Conservation (phyloP, 1,140 invertebrate genomes). For the Psix sp. region DNA sequence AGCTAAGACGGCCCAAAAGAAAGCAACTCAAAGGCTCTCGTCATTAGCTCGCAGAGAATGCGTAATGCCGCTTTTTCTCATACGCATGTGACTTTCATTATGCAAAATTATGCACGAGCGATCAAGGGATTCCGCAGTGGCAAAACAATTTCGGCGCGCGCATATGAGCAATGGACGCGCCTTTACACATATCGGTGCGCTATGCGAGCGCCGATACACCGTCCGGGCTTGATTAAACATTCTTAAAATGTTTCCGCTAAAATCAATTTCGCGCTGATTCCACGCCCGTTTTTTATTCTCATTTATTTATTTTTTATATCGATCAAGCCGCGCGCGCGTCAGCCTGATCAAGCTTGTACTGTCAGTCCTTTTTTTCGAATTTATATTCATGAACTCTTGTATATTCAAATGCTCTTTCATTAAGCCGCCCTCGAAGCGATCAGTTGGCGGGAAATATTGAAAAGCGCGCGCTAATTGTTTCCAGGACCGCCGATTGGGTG, state of each 20-base stretch:
- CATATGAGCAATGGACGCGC: constrained; percentile 24
- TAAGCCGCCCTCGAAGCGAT: constrained; percentile 15
- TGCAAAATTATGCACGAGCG: constrained; percentile 56
- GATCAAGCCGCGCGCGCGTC: constrained; percentile 14
- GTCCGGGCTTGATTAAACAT: background rate
- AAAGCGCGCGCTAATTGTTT: constrained; percentile 28
- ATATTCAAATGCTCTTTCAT: constrained; percentile 34
- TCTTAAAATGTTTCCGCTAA: constrained; percentile 1
- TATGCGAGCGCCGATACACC: background rate
- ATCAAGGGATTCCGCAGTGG: constrained; percentile 44
- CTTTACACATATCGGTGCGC: constrained; percentile 19
- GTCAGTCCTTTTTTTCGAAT: constrained; percentile 29
- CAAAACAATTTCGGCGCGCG: constrained; percentile 38
- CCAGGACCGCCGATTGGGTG: background rate
- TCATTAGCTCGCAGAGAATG: constrained; percentile 54
- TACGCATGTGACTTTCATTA: constrained; percentile 48
- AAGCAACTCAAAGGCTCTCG: constrained; percentile 35
- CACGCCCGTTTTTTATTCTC: background rate
- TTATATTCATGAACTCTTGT: constrained; percentile 33
- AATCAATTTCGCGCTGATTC: background rate
- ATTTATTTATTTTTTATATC: constrained; percentile 18
- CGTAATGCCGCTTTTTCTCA: constrained; percentile 53
- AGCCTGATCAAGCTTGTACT: background rate
- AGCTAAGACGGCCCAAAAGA: constrained; percentile 39
- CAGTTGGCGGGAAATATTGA: constrained; percentile 24